Conservation (phyloP, 2,113 vertebrate genomes). For the Eretmochelys imbricata region DNA sequence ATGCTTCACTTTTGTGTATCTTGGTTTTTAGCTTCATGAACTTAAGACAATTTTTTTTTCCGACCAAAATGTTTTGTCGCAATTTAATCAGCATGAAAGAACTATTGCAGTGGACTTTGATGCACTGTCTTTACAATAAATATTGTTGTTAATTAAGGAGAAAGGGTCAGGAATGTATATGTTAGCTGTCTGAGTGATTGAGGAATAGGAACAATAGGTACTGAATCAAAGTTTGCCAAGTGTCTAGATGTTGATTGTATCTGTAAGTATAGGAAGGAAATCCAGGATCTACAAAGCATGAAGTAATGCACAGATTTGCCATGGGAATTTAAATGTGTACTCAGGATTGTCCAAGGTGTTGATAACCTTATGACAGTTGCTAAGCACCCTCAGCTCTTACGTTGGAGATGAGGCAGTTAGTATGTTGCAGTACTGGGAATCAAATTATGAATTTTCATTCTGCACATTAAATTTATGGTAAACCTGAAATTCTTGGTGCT, state of each 20-base stretch:
- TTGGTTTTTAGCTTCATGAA: constrained; percentile 69
- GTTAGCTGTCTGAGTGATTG: neutral
- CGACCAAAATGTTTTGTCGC: constrained; percentile 55
- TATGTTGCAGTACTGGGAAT: neutral
- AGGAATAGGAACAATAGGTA: constrained; percentile 17
- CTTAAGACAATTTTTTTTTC: constrained; percentile 49
- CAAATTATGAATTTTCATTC: neutral
- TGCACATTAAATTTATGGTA: neutral
- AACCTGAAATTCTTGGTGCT: neutral
- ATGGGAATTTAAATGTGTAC: neutral
- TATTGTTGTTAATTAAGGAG: constrained; percentile 50
- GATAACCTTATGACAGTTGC: neutral
- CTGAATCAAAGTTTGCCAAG: constrained; percentile 9
- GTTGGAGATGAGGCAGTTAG: neutral
- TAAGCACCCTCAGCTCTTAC: neutral
- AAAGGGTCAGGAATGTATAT: constrained; percentile 26
- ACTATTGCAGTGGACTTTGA: constrained; percentile 5
- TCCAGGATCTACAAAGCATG: neutral
- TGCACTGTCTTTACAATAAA: neutral
- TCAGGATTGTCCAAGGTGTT: neutral
- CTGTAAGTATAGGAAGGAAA: neutral
- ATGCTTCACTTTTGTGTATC: constrained; percentile 61
- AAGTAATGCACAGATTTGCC: neutral
- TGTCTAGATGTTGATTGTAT: constrained; percentile 17
- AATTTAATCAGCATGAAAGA: constrained; percentile 49